Base-by-base conservation (phyloP, 2,113 vertebrate species). In the Semnornis frantzii region DNA sequence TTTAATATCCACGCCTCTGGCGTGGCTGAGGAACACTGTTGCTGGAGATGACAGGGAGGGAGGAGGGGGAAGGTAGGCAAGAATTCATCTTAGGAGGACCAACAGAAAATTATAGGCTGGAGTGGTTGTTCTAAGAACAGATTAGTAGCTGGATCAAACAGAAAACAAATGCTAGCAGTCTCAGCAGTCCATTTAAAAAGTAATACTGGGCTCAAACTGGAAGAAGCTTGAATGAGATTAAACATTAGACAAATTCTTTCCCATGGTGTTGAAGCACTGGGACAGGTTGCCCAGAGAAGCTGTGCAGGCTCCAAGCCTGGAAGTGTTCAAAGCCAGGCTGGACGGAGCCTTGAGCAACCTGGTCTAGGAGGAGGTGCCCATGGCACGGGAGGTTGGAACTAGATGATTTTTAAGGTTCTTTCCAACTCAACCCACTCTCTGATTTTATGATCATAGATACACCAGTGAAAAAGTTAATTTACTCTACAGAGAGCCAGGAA, bases 1-100 rank as follows among this genome's bases (percentile, higher is more conserved):
- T 93, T 96, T 89, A 82, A 55, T 28, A 68, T 83, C 68, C 81
- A 59, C 19, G 13, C 25, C 91, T 87, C 85, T 46, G 65, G 83
- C 62, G 79, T 50, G 77, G 75, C 48, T 64, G 28, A 63, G 64
- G 72, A 93, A 57, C 60, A 24, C 64, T 74, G 34, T 5, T 64
- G 52, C 60, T 68, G 59, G 37, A 80, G 55, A 65, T 2, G 34
- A 66, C 1, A 17, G 70, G 28, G 31, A 71, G 42, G 46, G 34
- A 50, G 52, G 21, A 34, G 50, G 44, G 30, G 71, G 48, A 60
- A 91, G 74, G 66, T 62, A 69, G 65, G 80, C 73, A 88, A 55
- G 58, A 88, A 93, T 60, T 66, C 21, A 2, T 34, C 93, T 81
- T 25, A 82, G 89, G 18, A 78, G 77, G 72, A 78, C 76, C 44